Percentiles rank a stretch among this genome's conserved stretches.
Conservation (phyloP, 2,113 vertebrate species). For the Actenoides hombroni region DNA sequence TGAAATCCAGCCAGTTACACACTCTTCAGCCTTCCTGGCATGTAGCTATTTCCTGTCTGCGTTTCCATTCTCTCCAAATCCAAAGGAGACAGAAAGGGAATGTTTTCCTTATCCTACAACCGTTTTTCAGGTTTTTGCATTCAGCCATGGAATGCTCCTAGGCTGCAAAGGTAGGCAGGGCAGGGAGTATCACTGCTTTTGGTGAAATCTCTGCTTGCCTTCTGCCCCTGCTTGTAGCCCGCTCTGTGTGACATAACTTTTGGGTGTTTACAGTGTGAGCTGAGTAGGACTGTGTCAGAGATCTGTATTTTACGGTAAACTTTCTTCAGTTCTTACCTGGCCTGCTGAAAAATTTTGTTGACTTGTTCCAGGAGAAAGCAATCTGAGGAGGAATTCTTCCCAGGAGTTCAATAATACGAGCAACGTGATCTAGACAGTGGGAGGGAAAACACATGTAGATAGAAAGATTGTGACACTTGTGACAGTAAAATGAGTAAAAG, state of each 20-base stretch:
- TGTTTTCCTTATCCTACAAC: not conserved
- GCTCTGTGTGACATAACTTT: not conserved
- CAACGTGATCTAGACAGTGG: conserved; percentile 80
- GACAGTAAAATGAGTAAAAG: not conserved
- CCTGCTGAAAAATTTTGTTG: conserved; percentile 78
- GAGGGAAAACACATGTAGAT: not conserved
- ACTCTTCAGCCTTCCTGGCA: not conserved
- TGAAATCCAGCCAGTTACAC: not conserved
- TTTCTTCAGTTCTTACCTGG: conserved; percentile 71
- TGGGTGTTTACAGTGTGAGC: not conserved
- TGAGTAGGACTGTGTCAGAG: not conserved
- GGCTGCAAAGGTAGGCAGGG: not conserved
- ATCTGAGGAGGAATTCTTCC: conserved; percentile 81
- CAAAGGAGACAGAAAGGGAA: not conserved
- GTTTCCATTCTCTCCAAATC: not conserved
- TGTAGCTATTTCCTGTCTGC: not conserved
- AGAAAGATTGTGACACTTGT: not conserved
- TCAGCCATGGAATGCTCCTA: not conserved
- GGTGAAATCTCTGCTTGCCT: not conserved
- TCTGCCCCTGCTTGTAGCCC: not conserved
- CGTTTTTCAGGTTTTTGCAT: not conserved
- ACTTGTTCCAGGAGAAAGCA: conserved; percentile 80
- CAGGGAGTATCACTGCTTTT: not conserved
- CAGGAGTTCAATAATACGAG: conserved; percentile 82
- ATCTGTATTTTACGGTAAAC: not conserved